phyloP scores from a whole-genome alignment of 2,113 vertebrate genomes.

The Pollimyrus isidori region DNA sequence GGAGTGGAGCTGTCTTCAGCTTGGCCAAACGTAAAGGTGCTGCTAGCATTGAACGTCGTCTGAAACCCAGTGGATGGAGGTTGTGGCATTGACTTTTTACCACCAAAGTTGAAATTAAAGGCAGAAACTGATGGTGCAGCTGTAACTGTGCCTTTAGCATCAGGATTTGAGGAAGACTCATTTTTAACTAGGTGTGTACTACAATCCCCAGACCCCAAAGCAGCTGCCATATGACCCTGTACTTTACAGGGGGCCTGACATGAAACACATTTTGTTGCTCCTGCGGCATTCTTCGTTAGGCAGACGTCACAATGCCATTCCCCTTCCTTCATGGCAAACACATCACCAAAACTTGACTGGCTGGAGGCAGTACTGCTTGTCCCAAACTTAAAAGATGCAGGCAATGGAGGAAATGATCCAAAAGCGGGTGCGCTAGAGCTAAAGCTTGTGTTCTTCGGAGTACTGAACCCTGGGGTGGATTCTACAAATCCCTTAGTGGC shows the following conservation, averaged over 20 bases:
- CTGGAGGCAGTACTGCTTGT: constrained; percentile 1
- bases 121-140: constrained; percentile 42
- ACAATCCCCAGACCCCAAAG: constrained; percentile 78
- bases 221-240: constrained; percentile 56
- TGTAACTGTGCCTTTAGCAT: constrained; percentile 42
- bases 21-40: constrained; percentile 71
- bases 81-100: constrained; percentile 51
- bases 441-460: constrained; percentile 6
- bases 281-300: constrained; percentile 61
- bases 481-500: constrained; percentile 18
- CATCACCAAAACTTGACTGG: constrained; percentile 42
- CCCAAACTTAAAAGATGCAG: constrained; percentile 14
- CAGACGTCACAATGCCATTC: constrained; percentile 72
- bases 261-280: constrained; percentile 51
- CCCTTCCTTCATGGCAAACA: constrained; percentile 50
- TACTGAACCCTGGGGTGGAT: constrained; percentile 9
- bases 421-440: neutral
- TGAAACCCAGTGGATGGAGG: constrained; percentile 44
- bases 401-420: constrained; percentile 11
- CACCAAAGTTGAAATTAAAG: constrained; percentile 58
- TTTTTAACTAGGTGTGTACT: constrained; percentile 66
- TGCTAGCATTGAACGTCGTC: constrained; percentile 52
- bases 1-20: constrained; percentile 55
- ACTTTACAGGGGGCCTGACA: constrained; percentile 54
- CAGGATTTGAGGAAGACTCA: constrained; percentile 61